Evolutionary conservation across 1,140 invertebrate genomes (phyloP), one percentile per base, ranked within the genome.

Genomic region (Drosophila guanche): DNA sequence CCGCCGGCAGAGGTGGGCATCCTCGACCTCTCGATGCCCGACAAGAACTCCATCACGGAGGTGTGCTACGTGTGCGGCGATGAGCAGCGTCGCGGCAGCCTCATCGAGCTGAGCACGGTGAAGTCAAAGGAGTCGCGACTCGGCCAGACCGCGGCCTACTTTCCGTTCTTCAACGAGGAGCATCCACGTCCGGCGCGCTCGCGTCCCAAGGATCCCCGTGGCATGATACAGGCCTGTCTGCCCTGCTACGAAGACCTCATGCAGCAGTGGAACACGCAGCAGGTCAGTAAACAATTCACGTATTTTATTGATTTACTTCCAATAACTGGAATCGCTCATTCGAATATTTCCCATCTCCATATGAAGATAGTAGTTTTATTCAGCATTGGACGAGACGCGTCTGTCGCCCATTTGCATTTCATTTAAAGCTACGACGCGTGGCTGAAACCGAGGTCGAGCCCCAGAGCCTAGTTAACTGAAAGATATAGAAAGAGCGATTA

Each of bases 11-110:
- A 92, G 14, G 94, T 94, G 12, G 96, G 97, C 80, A 96, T 97
- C 73, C 92, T 97, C 50, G 97, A 97, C 92, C 92, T 97, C 51
- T 97, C 96, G 56, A 97, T 97, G 96, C 96, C 97, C 2, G 96
- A 97, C 85, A 97, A 97, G 92, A 97, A 97, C 92, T 96, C 96
- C 41, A 94, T 95, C 57, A 97, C 96, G 43, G 96, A 97, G 93
- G 96, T 97, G 20, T 97, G 95, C 91, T 96, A 96, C 90, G 95
- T 97, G 8, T 97, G 97, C 91, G 96, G 96, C n/a, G 96, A 97
- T 89, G 96, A 97, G 91, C 95, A 95, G 86, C 94, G 95, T 61
- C 93, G 95, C 57, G 96, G 96, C 40, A 96, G 95, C 62, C 93
- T 97, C 22, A 94, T 91, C 57, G 93, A 94, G 75, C 90, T 94